Conservation (phyloP, 2,797 vertebrate genomes). For the Cichlasoma orientale region DNA sequence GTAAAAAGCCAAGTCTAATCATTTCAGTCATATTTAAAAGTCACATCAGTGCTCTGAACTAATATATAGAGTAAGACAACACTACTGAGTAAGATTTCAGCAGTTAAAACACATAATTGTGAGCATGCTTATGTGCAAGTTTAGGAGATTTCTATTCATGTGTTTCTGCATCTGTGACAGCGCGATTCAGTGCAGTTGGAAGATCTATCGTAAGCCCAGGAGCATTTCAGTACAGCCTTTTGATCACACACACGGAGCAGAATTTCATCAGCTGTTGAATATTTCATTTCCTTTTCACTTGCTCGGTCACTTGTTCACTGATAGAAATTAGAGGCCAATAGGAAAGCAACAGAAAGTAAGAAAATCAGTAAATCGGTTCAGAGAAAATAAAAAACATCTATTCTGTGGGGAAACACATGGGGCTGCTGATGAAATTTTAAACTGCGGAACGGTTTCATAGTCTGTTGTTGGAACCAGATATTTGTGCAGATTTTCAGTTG, state of each 20-base stretch:
- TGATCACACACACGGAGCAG: slow-evolving; percentile 46
- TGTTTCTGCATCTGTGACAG: slow-evolving; percentile 13
- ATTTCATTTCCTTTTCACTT: slow-evolving; percentile 51
- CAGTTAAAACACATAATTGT: not conserved
- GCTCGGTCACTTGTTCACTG: slow-evolving; percentile 19
- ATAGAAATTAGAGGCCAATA: slow-evolving; percentile 10
- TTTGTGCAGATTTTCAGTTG: not conserved
- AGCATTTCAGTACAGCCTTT: slow-evolving; percentile 34
- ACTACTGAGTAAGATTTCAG: not conserved
- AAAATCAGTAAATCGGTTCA: not conserved
- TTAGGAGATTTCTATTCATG: not conserved
- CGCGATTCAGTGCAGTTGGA: slow-evolving; percentile 1
- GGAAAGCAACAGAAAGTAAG: not conserved
- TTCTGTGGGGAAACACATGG: not conserved
- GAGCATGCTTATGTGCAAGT: not conserved
- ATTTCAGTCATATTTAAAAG: not conserved
- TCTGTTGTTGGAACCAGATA: not conserved
- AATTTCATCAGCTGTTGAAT: slow-evolving; percentile 58
- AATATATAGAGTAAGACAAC: not conserved
- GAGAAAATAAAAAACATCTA: not conserved
- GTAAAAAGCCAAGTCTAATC: not conserved
- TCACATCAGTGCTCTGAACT: not conserved
- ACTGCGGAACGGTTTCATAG: not conserved
- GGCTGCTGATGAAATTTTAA: not conserved
- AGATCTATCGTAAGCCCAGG: slow-evolving; percentile 24